Base-by-base conservation (phyloP, 2,113 vertebrate species). In the Sander lucioperca region DNA sequence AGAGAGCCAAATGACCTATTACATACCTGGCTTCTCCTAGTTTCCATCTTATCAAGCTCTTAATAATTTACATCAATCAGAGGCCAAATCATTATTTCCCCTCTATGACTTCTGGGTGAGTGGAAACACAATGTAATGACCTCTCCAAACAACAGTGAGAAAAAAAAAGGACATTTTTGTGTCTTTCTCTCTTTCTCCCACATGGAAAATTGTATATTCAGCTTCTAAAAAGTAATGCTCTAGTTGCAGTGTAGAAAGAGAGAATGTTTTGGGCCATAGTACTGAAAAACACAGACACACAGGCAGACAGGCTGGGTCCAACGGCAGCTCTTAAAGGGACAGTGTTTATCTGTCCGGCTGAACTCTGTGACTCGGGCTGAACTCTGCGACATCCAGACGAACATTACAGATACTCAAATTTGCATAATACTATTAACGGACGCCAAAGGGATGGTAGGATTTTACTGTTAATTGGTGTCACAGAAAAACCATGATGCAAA, bases 221-320 rank as follows among this genome's bases (percentile, higher is more conserved):
- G 83, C 75, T 70, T 67, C 79, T 85, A 72, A 73, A 64, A 88
- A 75, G 90, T 84, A 92, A 91, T 72, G 90, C 91, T 94, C 91
- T 82, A 87, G 92, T 92, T 91, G 81, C 87, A 86, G 82, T 16
- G 79, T 45, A 93, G 87, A 91, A 91, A 89, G 85, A 43, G 71
- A 88, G 77, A 90, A 91, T 90, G 91, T 92, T 92, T 94, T 90
- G 91, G 86, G 85, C 74, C 8, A 87, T 91, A 87, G 91, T 81
- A 88, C 74, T 92, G 86, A 92, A 91, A 88, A 93, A 92, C 87
- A 92, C 90, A 91, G 90, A 91, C 91, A 88, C 83, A 77, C 79
- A 84, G 90, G 90, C 91, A 93, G 90, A 93, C 91, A 88, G 89
- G 74, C 88, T 71, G 79, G 80, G 87, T 77, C 75, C 81, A 85